Percentiles rank a stretch among this genome's conserved stretches.
Conservation (phyloP, 2,113 vertebrate species). For the Maccullochella peelii region DNA sequence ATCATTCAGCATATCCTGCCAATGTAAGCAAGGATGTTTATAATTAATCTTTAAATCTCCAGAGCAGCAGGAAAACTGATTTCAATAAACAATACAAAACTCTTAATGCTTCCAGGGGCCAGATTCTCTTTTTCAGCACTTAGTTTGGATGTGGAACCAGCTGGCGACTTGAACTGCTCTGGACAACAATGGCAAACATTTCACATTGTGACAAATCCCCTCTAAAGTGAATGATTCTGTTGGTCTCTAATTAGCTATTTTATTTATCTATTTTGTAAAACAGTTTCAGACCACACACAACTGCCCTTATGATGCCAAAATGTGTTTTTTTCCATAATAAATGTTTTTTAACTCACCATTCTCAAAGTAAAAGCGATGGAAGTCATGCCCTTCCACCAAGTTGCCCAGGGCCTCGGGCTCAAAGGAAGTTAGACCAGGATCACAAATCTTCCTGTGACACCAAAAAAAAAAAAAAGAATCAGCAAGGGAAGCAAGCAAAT, state of each 20-base stretch:
- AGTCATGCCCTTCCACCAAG: conserved; percentile 98
- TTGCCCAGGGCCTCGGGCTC: conserved; percentile 98
- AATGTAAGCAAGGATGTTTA: not conserved
- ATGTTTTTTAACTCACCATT: conserved; percentile 85
- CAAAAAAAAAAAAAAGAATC: conserved; percentile 19
- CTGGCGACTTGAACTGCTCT: not conserved
- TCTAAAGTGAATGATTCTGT: not conserved
- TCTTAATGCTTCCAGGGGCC: not conserved
- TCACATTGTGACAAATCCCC: not conserved
- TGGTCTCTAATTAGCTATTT: not conserved
- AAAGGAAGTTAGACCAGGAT: conserved; percentile 96
- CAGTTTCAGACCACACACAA: not conserved
- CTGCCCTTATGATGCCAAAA: not conserved
- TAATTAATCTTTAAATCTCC: not conserved
- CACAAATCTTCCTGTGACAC: conserved; percentile 93
- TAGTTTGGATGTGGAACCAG: not conserved
- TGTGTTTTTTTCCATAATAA: not conserved
- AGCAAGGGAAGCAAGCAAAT: conserved; percentile 1
- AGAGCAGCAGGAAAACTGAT: not conserved
- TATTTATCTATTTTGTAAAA: conserved; percentile 6
- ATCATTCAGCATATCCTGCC: not conserved
- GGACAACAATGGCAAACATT: not conserved
- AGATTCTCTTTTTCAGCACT: not conserved
- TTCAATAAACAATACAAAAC: not conserved
- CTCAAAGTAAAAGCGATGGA: conserved; percentile 98